Evolutionary conservation across 2,797 vertebrate genomes (phyloP), one percentile per base, ranked within the genome.

Genomic region (Pipistrellus nathusii): DNA sequence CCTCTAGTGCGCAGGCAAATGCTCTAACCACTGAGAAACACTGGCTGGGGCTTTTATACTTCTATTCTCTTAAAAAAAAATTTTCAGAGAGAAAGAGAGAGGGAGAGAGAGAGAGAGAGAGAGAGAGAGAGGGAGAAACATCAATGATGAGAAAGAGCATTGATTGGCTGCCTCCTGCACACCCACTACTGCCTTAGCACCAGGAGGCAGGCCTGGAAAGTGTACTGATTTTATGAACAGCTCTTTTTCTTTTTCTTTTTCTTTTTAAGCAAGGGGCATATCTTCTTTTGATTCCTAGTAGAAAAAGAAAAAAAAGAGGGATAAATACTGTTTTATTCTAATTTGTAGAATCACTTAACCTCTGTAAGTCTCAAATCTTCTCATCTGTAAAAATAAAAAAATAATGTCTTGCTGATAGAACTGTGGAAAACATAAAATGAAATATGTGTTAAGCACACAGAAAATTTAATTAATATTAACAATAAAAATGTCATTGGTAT

Each of bases 211-310:
- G 7, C n/a, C 18, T 5, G 21, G 57, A 27, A 57, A 51, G 41
- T n/a, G 35, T 30, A 21, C 13, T 1, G 9, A 25, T 32, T 3
- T 72, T 7, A 1, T 15, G 48, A 51, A 17, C 46, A n/a, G 30
- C 30, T 66, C 12, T 73, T 82, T 88, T 87, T 84, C 38, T 71
- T 90, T 78, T 90, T 66, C 12, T 73, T 82, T 88, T 87, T 84
- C 38, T 71, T 90, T 78, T 90, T 32, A 81, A 89, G 68, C 13
- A 85, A 72, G 32, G 6, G 6, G n/a, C n/a, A 2, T 55, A 38
- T n/a, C 25, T 71, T 44, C n/a, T 76, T 90, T 59, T 12, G 7
- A 76, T 48, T 48, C 23, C 18, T 27, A n/a, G 32, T 21, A 57
- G 44, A 12, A 51, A 46, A 66, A 57, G 27, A 55, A 55, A 23